These are phyloP conservation scores for Notarius quadriscutis DNA, from an alignment of 2,113 vertebrate genomes.

Conservation along the genomic window DNA sequence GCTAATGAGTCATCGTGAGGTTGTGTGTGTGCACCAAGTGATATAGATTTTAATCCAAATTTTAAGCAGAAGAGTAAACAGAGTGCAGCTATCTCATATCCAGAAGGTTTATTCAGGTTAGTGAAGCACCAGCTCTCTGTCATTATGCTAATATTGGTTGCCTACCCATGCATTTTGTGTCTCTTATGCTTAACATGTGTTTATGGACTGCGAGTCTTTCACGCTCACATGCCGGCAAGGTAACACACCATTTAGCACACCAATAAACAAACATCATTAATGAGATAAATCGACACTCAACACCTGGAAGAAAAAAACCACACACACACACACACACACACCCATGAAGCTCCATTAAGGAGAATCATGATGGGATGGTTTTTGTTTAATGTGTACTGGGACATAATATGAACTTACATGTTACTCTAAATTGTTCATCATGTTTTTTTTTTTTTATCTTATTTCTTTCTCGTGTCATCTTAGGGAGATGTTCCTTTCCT, in stretches of 20 bases:
- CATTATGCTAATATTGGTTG: background rate
- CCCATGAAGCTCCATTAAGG: background rate
- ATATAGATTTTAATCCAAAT: background rate
- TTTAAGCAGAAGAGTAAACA: background rate
- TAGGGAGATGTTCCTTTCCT: background rate
- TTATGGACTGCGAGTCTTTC: background rate
- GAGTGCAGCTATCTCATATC: background rate
- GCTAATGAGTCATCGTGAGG: background rate
- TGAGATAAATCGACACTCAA: constrained; percentile 17
- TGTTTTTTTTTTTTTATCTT: too few relatives aligned
- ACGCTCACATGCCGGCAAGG: background rate
- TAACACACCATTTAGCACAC: background rate
- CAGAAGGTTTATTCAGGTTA: background rate
- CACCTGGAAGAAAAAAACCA: background rate
- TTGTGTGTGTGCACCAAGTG: background rate
- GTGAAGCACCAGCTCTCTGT: background rate
- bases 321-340: too few relatives aligned
- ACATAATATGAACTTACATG: background rate
- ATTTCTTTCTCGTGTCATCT: too few relatives aligned
- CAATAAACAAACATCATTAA: constrained; percentile 14
- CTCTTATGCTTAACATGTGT: background rate
- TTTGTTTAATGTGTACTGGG: background rate
- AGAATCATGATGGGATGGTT: background rate
- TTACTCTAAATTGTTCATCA: background rate
- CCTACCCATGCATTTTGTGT: background rate